Evolutionary conservation across 1,140 invertebrate genomes (phyloP).

Genomic region (Temnothorax longispinosus): DNA sequence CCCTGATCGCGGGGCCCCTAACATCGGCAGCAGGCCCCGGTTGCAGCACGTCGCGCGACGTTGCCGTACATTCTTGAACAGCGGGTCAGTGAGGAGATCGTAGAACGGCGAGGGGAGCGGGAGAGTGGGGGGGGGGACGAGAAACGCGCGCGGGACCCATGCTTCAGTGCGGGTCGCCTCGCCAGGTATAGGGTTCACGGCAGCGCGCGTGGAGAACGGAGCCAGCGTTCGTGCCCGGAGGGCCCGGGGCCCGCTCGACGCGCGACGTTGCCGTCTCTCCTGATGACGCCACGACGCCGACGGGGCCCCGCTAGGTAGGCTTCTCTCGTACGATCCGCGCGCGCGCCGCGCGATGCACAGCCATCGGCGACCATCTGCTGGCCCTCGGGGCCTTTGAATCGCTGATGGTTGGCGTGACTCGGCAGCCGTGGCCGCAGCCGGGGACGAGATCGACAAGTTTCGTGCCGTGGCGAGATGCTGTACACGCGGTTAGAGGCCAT

Average conservation of each 20-base stretch:
- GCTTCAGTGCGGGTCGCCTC: not conserved
- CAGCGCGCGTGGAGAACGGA: slow-evolving; percentile 11
- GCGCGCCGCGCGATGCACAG: slow-evolving; percentile 17
- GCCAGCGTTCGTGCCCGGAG: not conserved
- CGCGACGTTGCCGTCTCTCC: slow-evolving; percentile 70
- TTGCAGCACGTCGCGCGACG: slow-evolving; percentile 28
- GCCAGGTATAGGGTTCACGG: not conserved
- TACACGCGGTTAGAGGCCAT: slow-evolving; percentile 18
- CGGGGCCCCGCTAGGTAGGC: slow-evolving; percentile 44
- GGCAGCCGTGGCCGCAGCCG: slow-evolving; percentile 75
- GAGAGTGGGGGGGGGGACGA: not conserved
- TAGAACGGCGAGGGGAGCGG: not conserved
- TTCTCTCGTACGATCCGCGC: not conserved
- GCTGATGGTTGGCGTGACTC: slow-evolving; percentile 85
- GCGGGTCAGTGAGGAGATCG: slow-evolving; percentile 51
- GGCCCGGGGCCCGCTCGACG: slow-evolving; percentile 42
- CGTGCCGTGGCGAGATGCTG: slow-evolving; percentile 24
- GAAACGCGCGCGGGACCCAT: not conserved
- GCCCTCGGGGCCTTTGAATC: slow-evolving; percentile 84
- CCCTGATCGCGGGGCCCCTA: slow-evolving; percentile 25
- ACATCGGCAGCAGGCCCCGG: slow-evolving; percentile 26
- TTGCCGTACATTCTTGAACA: slow-evolving; percentile 44
- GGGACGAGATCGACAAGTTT: slow-evolving; percentile 60
- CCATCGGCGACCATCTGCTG: slow-evolving; percentile 82
- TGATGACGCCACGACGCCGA: slow-evolving; percentile 10